Percentiles rank a stretch among this genome's conserved stretches.
Conservation (phyloP, 2,888 invertebrate genomes). For the Ctenicera cuprea region DNA sequence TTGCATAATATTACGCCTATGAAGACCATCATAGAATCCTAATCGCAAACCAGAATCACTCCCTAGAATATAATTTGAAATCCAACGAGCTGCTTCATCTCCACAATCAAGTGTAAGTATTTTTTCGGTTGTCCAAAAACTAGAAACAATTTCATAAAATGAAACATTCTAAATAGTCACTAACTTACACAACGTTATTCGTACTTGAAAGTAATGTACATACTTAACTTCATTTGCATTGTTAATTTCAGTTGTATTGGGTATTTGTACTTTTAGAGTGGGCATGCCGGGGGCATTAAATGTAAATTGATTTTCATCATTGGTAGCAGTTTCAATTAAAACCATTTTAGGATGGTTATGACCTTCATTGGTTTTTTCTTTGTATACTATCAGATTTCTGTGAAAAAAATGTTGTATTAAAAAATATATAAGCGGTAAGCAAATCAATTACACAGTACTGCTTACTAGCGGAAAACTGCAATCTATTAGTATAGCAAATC, state of each 20-base stretch:
- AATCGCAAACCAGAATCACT: slow-evolving; percentile 65
- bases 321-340: slow-evolving; percentile 70
- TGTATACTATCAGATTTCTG: slow-evolving; percentile 61
- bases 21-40: slow-evolving; percentile 65
- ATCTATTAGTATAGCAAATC: too few species aligned
- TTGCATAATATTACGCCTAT: slow-evolving; percentile 26
- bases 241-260: not conserved
- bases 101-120: slow-evolving; percentile 76
- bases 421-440: not conserved
- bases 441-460: too few species aligned
- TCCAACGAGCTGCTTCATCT: slow-evolving; percentile 77
- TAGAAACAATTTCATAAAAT: not conserved
- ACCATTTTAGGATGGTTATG: slow-evolving; percentile 71
- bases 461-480: too few species aligned
- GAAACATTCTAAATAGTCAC: too few species aligned
- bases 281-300: slow-evolving; percentile 73
- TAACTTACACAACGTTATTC: too few species aligned
- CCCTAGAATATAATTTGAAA: slow-evolving; percentile 72
- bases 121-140: not conserved
- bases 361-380: slow-evolving; percentile 67
- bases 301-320: slow-evolving; percentile 69
- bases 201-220: slow-evolving; percentile 7
- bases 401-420: not conserved
- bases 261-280: slow-evolving; percentile 60
- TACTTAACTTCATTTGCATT: slow-evolving; percentile 43